Base-by-base conservation (phyloP, 2,113 vertebrate genomes). In the Trichomycterus rosablanca region DNA sequence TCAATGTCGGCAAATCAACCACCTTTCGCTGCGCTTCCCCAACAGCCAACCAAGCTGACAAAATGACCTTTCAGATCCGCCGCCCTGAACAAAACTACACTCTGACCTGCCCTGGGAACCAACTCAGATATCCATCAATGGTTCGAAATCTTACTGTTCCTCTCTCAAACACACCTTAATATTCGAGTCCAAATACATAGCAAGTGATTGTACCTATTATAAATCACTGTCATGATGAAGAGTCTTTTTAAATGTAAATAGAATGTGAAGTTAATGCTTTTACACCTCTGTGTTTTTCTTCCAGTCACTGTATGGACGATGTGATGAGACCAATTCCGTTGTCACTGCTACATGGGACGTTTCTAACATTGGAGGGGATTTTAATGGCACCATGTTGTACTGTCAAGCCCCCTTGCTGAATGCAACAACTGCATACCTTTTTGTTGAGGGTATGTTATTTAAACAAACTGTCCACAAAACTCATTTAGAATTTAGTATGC, bases 291-390 rank as follows among this genome's bases (percentile, higher is more conserved):
- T 7, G 32, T 15, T 3, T 5, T 30, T 26, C 35, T 20, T 5
- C 2, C 16, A 87, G 84, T 76, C 59, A 34, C 57, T 84, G 16
- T 70, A 70, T 26, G 84, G 85, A 19, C 51, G 22, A 5, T 88
- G 87, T 71, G 19, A 58, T 0, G 3, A 8, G 5, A 72, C 23
- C 7, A 3, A 19, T 0, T 20, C 3, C 16, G 55, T 79, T 59
- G 39, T 61, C 0, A 8, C 72, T 43, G 84, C 79, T 14, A n/a
- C 59, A 1, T 89, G 81, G 86, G 74, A 59, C 4, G 50, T 87
- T 37, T 63, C 59, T n/a, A 77, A 65, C 59, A 78, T 76, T 0
- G 78, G 75, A 0, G 9, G 34, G 3, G 69, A 71, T 0, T 70
- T 83, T 68, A 83, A 84, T 1, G 34, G 49, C 61, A 76, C 79